Evolutionary conservation across 2,113 vertebrate genomes (phyloP).

Genomic region (Recurvirostra avosetta): DNA sequence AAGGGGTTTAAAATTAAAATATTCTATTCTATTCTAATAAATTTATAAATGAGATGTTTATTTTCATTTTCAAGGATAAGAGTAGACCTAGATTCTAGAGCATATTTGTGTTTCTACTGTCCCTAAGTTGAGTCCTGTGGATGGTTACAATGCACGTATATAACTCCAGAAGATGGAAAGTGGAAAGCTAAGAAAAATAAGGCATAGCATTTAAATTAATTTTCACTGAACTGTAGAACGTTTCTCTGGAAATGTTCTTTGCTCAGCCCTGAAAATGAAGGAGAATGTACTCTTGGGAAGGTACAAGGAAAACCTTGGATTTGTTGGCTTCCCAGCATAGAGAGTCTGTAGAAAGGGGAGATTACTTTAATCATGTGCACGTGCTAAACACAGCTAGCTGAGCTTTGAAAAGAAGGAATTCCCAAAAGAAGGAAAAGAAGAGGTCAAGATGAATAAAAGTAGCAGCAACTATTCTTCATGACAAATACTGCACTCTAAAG

Average conservation of each 20-base stretch:
- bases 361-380: neutral
- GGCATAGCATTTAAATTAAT: neutral
- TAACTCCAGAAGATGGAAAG: neutral
- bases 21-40: neutral
- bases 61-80: neutral
- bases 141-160: neutral
- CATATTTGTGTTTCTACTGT: neutral
- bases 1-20: neutral
- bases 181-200: neutral
- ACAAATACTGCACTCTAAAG: neutral
- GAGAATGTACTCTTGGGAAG: neutral
- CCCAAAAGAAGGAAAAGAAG: neutral
- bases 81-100: neutral
- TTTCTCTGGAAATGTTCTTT: neutral
- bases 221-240: neutral
- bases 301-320: neutral
- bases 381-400: neutral
- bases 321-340: neutral
- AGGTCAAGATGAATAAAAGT: neutral
- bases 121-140: neutral
- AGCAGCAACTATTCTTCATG: neutral
- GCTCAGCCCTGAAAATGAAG: neutral
- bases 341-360: neutral
- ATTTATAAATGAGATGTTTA: neutral
- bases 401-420: neutral